A percentile compares a stretch with the other conserved stretches of the same genome.
Evolutionary conservation across 2,113 vertebrate species (phyloP).

Genomic region (Vidua chalybeata): DNA sequence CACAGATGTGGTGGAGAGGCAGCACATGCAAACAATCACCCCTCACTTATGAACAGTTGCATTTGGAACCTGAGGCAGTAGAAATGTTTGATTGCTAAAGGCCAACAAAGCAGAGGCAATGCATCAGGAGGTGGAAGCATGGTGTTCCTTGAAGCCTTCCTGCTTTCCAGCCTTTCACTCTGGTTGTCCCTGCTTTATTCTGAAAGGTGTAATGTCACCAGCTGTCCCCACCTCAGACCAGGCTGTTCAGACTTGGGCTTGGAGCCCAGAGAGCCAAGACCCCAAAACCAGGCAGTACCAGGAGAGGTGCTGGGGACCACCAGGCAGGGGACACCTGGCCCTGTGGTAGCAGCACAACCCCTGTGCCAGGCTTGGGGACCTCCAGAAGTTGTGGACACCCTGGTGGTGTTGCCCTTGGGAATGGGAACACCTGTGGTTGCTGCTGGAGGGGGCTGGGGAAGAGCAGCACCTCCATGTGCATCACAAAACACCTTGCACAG

Average conservation of each 20-base stretch:
- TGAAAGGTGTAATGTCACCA: background rate
- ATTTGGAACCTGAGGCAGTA: background rate
- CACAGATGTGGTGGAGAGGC: background rate
- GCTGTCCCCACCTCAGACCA: background rate
- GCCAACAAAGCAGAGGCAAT: background rate
- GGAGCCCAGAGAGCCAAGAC: background rate
- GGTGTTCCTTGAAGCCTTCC: background rate
- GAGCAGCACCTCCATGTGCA: background rate
- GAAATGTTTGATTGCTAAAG: background rate
- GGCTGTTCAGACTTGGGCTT: background rate
- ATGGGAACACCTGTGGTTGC: background rate
- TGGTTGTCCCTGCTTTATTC: background rate
- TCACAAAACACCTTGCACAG: background rate
- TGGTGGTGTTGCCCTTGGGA: background rate
- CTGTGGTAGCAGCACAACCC: background rate
- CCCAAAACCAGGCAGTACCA: background rate
- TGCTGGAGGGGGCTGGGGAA: background rate
- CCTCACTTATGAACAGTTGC: background rate
- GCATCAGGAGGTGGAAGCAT: background rate
- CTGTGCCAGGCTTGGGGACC: background rate
- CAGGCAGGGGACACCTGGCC: background rate
- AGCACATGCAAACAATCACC: background rate
- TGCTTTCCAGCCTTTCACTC: background rate
- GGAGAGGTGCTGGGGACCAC: background rate
- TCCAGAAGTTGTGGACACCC: background rate